Evolutionary conservation across 1,140 invertebrate species (phyloP).

Genomic region (Archivesica marissinica): DNA sequence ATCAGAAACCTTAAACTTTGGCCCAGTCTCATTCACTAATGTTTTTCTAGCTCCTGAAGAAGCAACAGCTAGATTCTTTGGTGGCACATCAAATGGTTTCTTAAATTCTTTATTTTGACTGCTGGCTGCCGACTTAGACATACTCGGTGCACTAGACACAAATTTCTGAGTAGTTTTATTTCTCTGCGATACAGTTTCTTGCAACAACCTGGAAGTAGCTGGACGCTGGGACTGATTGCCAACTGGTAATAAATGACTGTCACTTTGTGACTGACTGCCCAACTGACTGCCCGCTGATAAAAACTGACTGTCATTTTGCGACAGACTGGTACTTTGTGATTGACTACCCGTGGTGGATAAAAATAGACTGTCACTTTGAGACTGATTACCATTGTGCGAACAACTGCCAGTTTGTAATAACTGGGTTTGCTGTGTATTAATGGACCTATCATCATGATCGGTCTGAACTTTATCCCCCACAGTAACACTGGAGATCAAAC

Average conservation of each 20-base stretch:
- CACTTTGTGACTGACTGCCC: conserved; percentile 12
- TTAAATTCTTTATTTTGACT: conserved; percentile 40
- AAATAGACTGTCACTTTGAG: too few species aligned
- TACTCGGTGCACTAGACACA: conserved; percentile 22
- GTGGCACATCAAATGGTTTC: conserved; percentile 43
- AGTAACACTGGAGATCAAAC: not conserved
- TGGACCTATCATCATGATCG: too few species aligned
- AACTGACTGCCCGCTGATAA: not conserved
- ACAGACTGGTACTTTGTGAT: not conserved
- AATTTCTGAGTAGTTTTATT: conserved; percentile 59
- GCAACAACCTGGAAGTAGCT: conserved; percentile 32
- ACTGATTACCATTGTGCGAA: too few species aligned
- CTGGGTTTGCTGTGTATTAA: too few species aligned
- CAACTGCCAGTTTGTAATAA: too few species aligned
- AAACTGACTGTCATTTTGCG: not conserved
- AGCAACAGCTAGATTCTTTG: not conserved
- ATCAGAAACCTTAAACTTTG: conserved; percentile 46
- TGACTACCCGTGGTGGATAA: not conserved
- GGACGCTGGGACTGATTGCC: not conserved
- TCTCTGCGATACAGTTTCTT: conserved; percentile 51
- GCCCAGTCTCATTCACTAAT: not conserved
- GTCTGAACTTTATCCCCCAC: not conserved
- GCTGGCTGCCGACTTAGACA: not conserved
- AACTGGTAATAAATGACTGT: too few species aligned
- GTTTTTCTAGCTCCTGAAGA: conserved; percentile 30